A percentile compares a stretch with the other conserved stretches of the same genome.
Evolutionary conservation across 92 coral and sea anemone genomes (phyloP).

Genomic region (Epizoanthus stellaris): DNA sequence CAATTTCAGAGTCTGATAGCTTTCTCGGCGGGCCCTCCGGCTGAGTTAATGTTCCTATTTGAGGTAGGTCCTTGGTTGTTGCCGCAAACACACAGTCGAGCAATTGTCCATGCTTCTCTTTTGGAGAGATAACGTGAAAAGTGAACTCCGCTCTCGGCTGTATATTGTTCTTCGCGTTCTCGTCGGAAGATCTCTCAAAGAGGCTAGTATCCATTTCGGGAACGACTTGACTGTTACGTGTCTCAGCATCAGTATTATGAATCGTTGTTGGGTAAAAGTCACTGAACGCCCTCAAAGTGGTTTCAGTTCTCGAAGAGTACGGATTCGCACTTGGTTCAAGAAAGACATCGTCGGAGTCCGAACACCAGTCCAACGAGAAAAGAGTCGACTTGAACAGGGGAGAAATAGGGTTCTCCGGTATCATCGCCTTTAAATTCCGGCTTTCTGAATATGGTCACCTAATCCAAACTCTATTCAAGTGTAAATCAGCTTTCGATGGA

Average conservation of each 20-base stretch:
- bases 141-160: conserved; percentile 4
- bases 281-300: neutral
- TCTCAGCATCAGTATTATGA: neutral
- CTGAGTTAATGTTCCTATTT: neutral
- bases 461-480: neutral
- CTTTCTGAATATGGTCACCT: neutral
- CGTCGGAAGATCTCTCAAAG: neutral
- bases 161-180: neutral
- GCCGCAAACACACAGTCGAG: conserved; percentile 27
- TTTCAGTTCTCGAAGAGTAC: conserved; percentile 6
- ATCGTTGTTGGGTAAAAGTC: neutral
- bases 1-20: conserved; percentile 39
- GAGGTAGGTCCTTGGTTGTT: neutral
- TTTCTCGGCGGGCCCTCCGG: conserved; percentile 1
- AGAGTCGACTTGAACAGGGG: conserved; percentile 25
- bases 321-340: neutral
- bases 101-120: conserved; percentile 5
- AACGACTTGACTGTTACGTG: conserved; percentile 18
- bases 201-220: conserved; percentile 16
- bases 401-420: conserved; percentile 21
- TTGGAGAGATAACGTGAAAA: conserved; percentile 28
- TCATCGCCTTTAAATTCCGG: neutral
- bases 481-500: neutral
- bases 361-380: conserved; percentile 23
- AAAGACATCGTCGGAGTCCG: conserved; percentile 22